Base-by-base conservation (phyloP, 1,140 invertebrate genomes). In the Trichomalopsis sarcophagae region DNA sequence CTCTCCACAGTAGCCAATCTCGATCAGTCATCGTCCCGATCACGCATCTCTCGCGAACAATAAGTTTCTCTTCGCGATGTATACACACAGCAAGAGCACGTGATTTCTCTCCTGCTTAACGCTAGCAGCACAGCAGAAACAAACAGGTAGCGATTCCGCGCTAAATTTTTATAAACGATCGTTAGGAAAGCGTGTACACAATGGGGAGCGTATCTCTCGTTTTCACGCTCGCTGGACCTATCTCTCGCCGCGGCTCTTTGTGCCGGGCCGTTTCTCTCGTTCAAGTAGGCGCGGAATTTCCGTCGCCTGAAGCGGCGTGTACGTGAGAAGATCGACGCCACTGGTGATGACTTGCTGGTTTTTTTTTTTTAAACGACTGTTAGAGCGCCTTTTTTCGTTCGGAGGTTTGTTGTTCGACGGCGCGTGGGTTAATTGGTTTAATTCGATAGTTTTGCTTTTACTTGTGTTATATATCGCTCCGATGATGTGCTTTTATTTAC, bases 141-240 rank as follows among this genome's bases (percentile, higher is more conserved):
- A 71, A 33, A 71, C 23, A 23, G 73, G 33, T 33, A 71, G 17
- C 73, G 73, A 74, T 74, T 74, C 33, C 33, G 33, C 74, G 33
- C 21, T 47, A 44, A 11, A 76, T 76, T 76, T 76, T 76, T 47
- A 23, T 30, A 30, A n/a, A 47, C 40, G 75, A 44, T 76, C 40
- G 74, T 27, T 27, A 77, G 75, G 75, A 77, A 77, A 77, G 75
- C 47, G 47, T 77, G 44, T 21, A 21, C 36, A 40, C 73, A 40
- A 40, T 75, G 30, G 73, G 73, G 44, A 40, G 27, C 2, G 40
- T 55, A 77, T 50, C 21, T 55, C 76, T 62, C 55, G 77, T 79
- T 79, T 79, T 79, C 77, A 79, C 55, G 77, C 77, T 79, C 55
- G 50, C 77, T 79, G 77, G 77, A 79, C 77, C 77, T 23, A 27